phyloP scores from a whole-genome alignment of 2,888 invertebrate species.

The Parascotia fuliginaria region DNA sequence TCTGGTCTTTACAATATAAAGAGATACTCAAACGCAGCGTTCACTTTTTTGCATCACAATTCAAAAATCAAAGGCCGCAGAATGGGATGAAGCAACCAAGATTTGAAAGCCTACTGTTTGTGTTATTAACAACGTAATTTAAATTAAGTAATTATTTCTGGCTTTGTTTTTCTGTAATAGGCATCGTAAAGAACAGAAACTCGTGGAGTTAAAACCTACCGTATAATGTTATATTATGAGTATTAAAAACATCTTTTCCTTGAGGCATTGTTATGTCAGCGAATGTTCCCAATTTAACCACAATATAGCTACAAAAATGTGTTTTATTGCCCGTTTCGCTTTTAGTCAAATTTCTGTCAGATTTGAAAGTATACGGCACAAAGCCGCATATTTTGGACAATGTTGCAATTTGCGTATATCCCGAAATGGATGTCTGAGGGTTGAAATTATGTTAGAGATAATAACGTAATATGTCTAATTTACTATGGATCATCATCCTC shows the following conservation, averaged over 20 bases:
- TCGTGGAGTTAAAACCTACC: slow-evolving; percentile 15
- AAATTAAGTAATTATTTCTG: slow-evolving; percentile 10
- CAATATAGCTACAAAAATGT: neutral
- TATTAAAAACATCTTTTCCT: slow-evolving; percentile 17
- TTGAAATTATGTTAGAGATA: no score
- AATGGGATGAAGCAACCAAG: neutral
- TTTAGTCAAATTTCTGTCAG: neutral
- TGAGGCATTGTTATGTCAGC: slow-evolving; percentile 16
- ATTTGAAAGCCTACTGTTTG: neutral
- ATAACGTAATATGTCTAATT: no score
- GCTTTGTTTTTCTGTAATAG: slow-evolving; percentile 8
- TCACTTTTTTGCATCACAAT: neutral
- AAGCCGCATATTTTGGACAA: no score
- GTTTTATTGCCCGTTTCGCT: neutral
- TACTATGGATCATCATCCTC: no score
- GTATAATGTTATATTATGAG: slow-evolving; percentile 12
- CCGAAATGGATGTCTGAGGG: no score
- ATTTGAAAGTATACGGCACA: no score
- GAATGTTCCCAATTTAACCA: neutral
- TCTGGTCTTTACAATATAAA: no score
- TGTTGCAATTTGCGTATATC: no score
- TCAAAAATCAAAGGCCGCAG: neutral
- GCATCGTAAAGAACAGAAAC: slow-evolving; percentile 1
- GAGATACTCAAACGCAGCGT: no score
- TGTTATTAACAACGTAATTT: slow-evolving; percentile 10